A percentile compares a stretch with the other conserved stretches of the same genome.
phyloP scores from a whole-genome alignment of 2,113 vertebrate genomes.

The Podilymbus podiceps region DNA sequence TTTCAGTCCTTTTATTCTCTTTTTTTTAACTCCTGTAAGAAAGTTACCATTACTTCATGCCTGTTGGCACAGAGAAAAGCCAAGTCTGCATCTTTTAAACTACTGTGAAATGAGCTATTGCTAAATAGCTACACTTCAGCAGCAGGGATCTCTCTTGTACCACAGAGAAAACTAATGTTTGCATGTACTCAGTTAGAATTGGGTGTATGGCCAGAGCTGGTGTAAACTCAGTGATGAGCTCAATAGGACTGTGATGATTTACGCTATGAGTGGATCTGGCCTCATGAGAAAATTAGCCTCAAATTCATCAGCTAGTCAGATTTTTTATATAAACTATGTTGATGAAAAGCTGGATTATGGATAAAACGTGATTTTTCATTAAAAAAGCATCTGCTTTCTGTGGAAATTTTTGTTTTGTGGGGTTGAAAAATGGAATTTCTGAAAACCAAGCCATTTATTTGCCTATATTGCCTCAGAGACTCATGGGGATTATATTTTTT shows the following conservation, averaged over 20 bases:
- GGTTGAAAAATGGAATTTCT: constrained; percentile 29
- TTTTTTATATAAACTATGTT: neutral
- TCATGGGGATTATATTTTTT: neutral
- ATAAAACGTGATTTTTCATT: neutral
- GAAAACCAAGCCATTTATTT: neutral
- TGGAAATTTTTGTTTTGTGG: neutral
- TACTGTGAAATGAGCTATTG: neutral
- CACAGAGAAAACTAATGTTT: neutral
- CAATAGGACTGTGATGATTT: neutral
- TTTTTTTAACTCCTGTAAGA: neutral
- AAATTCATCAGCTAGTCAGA: neutral
- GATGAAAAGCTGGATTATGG: neutral
- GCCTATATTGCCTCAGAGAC: neutral
- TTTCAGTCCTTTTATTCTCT: neutral
- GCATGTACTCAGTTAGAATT: neutral
- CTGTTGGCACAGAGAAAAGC: neutral
- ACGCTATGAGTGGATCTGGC: neutral
- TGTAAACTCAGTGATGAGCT: neutral
- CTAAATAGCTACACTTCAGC: neutral
- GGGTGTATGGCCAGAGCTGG: neutral
- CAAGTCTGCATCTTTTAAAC: neutral
- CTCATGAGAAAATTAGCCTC: neutral
- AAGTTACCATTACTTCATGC: neutral
- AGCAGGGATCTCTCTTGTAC: neutral
- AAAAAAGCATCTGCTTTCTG: neutral